Conservation (phyloP, 2,888 invertebrate genomes). For the Temnothorax unifasciatus region DNA sequence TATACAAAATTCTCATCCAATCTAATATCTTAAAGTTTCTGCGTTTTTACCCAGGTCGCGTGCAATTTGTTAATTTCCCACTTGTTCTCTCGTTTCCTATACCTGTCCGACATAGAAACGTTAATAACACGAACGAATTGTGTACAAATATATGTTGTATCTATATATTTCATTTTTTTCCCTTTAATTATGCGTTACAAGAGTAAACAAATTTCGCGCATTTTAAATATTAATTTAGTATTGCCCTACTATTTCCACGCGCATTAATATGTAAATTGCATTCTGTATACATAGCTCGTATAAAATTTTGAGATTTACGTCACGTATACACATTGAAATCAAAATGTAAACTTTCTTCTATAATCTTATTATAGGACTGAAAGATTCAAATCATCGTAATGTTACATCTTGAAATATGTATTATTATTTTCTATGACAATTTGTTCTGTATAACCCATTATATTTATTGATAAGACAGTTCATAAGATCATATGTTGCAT, state of each 20-base stretch:
- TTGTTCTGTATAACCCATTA: conserved; percentile 55
- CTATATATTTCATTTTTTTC: conserved; percentile 52
- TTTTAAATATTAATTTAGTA: conserved; percentile 49
- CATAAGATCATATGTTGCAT: conserved; percentile 49
- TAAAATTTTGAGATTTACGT: conserved; percentile 59
- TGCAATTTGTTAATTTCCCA: conserved; percentile 44
- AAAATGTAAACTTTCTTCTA: conserved; percentile 54
- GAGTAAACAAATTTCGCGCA: conserved; percentile 57
- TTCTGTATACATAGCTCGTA: conserved; percentile 47
- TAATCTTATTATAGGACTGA: conserved; percentile 54
- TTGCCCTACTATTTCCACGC: conserved; percentile 49
- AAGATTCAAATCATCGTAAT: conserved; percentile 56
- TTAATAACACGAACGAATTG: conserved; percentile 54
- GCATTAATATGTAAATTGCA: conserved; percentile 52
- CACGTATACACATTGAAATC: conserved; percentile 61
- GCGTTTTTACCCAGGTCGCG: conserved; percentile 72
- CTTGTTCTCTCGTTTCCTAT: conserved; percentile 1
- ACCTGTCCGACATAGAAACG: conserved; percentile 57
- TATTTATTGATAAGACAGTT: conserved; percentile 49
- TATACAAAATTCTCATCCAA: conserved; percentile 67
- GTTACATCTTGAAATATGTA: conserved; percentile 63
- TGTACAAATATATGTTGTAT: conserved; percentile 61
- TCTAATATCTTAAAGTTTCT: conserved; percentile 69
- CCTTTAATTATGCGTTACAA: conserved; percentile 59
- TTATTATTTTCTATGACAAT: conserved; percentile 64